These are phyloP conservation scores for Propithecus deckenii DNA, from an alignment of 2,797 vertebrate genomes.

Conservation along the genomic window DNA sequence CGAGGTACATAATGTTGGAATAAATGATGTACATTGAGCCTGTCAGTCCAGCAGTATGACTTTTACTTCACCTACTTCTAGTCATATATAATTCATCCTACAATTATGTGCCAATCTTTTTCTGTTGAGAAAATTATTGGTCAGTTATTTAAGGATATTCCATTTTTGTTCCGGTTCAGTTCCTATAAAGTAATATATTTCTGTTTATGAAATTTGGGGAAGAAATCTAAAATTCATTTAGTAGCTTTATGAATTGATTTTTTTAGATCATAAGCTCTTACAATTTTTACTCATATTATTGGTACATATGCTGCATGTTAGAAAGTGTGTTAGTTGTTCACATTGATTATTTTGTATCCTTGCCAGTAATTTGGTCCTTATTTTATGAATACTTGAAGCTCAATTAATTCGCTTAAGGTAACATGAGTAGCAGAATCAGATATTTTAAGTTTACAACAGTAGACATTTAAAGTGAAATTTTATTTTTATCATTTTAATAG, in stretches of 20 bases:
- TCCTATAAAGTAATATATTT: background rate
- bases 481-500: slow-evolving; percentile 16
- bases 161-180: slow-evolving; percentile 15
- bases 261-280: slow-evolving; percentile 23
- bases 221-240: background rate
- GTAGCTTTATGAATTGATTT: slow-evolving; percentile 8
- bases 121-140: slow-evolving; percentile 48
- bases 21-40: slow-evolving; percentile 68
- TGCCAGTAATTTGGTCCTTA: background rate
- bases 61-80: slow-evolving; percentile 57
- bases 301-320: background rate
- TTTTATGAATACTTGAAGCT: background rate
- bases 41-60: slow-evolving; percentile 48
- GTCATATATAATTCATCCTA: slow-evolving; percentile 53
- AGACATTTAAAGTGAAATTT: background rate
- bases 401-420: background rate
- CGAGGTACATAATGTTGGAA: slow-evolving; percentile 91
- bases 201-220: slow-evolving; percentile 6
- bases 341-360: background rate
- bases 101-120: slow-evolving; percentile 63
- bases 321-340: background rate
- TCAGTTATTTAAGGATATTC: background rate
- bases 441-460: background rate
- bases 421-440: background rate
- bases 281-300: slow-evolving; percentile 28